These are phyloP conservation scores for Sycophila texana DNA, from an alignment of 2,888 invertebrate genomes.

Conservation along the genomic window DNA sequence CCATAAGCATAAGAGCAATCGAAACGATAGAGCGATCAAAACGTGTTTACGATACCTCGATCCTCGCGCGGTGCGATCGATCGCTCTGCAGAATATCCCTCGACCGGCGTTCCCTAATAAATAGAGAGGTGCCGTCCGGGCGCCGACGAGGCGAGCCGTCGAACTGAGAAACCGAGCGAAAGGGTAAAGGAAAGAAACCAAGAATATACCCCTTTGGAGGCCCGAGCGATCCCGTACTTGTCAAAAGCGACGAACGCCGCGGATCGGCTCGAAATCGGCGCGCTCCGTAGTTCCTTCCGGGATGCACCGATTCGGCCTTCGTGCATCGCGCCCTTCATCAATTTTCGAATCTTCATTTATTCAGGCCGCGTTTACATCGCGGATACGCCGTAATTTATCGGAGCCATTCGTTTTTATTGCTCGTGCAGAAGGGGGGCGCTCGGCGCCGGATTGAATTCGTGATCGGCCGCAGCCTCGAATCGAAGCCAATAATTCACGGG, in stretches of 20 bases:
- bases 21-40: too few species aligned
- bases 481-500: constrained; percentile 49
- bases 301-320: constrained; percentile 14
- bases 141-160: background rate
- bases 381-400: constrained; percentile 44
- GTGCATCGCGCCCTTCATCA: constrained; percentile 14
- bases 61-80: background rate
- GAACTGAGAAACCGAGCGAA: background rate
- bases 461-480: constrained; percentile 34
- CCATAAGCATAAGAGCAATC: too few species aligned
- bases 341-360: constrained; percentile 49
- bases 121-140: background rate
- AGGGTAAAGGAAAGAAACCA: too few species aligned
- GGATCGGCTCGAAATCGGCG: background rate
- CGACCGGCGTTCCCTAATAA: background rate
- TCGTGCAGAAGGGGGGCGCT: constrained; percentile 5
- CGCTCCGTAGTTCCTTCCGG: constrained; percentile 37
- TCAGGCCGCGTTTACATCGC: constrained; percentile 12
- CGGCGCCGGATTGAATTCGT: constrained; percentile 54
- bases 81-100: background rate
- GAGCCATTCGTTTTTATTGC: constrained; percentile 41
- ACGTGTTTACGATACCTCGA: too few species aligned
- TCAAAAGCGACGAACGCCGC: background rate
- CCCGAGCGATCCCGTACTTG: constrained; percentile 6
- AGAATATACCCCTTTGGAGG: too few species aligned